phyloP scores from a whole-genome alignment of 2,113 vertebrate genomes.

The Tachysurus fulvidraco region DNA sequence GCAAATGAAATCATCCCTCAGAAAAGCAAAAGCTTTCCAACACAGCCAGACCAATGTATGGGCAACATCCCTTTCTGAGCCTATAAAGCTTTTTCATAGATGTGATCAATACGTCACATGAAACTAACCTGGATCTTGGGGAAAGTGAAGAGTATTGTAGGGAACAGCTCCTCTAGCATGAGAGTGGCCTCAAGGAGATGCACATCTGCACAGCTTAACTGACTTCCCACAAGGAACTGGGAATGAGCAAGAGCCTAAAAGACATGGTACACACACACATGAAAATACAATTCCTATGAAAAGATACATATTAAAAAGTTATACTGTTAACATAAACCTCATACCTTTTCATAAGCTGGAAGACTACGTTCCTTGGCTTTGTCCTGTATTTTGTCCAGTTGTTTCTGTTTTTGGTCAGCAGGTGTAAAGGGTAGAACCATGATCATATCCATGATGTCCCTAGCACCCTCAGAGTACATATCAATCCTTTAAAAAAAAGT shows the following conservation, averaged over 20 bases:
- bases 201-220: slow-evolving; percentile 83
- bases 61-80: not conserved
- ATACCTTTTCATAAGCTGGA: slow-evolving; percentile 87
- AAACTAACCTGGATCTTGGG: slow-evolving; percentile 79
- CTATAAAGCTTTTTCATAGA: not conserved
- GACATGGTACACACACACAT: slow-evolving; percentile 9
- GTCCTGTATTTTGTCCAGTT: slow-evolving; percentile 67
- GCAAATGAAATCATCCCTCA: not conserved
- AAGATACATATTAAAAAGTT: not conserved
- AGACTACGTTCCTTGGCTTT: slow-evolving; percentile 79
- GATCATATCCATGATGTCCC: slow-evolving; percentile 80
- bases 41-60: not conserved
- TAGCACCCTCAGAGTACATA: slow-evolving; percentile 82
- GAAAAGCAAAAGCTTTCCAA: not conserved
- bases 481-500: slow-evolving; percentile 76
- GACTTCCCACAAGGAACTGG: slow-evolving; percentile 82
- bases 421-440: slow-evolving; percentile 69
- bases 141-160: slow-evolving; percentile 75
- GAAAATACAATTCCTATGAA: not conserved
- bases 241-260: slow-evolving; percentile 75
- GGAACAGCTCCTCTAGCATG: slow-evolving; percentile 80
- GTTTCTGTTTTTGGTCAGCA: slow-evolving; percentile 66
- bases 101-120: not conserved
- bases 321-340: not conserved
- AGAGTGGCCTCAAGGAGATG: slow-evolving; percentile 83